Evolutionary conservation across 2,113 vertebrate genomes (phyloP), one percentile per base, ranked within the genome.

Genomic region (Pitta sordida): DNA sequence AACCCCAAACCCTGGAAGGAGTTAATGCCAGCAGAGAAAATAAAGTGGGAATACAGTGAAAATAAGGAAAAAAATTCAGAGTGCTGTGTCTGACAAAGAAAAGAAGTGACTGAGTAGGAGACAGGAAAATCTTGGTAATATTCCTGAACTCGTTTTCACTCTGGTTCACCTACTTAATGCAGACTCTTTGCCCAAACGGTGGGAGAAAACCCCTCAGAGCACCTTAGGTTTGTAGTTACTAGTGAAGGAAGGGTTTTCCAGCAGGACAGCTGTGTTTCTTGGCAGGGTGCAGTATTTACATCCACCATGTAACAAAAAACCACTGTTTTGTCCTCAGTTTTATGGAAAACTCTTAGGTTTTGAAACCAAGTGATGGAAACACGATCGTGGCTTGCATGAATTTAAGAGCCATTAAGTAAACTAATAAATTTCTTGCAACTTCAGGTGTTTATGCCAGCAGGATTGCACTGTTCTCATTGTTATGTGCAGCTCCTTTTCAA

Each of bases 181-280:
- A 51, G 43, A 65, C 26, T n/a, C 51, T 49, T 64, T 67, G 34
- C 75, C 18, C 62, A 69, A 37, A 24, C n/a, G 90, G 82, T 30
- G 68, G 75, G 82, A 85, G 55, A 67, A 91, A 83, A 43, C 12
- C 27, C 44, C 56, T 70, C 63, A 44, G 87, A 91, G 56, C 71
- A 56, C 86, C 39, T 86, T 41, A n/a, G 52, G 11, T 77, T 67
- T 88, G 84, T 83, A 64, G 59, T 62, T 60, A 24, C n/a, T 44
- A 23, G 64, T 80, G 68, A 74, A 62, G 79, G 71, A 91, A 87
- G 67, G 15, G 23, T 55, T 84, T 80, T 87, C 34, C 78, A 74
- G 86, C 78, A 83, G 95, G 74, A 74, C 94, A 94, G 70, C 94
- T 94, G 91, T 90, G 74, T 89, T 95, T 94, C 63, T 91, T 93